phyloP scores from a whole-genome alignment of 2,888 invertebrate species.

The Lochmaea crataegi region DNA sequence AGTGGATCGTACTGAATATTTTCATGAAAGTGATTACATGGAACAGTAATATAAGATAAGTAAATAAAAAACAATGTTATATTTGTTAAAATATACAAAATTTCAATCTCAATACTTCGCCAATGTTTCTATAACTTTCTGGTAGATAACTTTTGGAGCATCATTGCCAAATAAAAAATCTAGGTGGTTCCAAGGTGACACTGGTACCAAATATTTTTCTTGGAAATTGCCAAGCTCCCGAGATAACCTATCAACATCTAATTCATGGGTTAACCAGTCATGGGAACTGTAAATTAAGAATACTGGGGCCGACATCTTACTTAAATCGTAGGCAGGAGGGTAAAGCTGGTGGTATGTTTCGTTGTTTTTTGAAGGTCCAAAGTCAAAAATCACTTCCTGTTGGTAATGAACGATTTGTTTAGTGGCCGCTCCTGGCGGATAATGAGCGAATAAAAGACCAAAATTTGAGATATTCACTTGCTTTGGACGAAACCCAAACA shows the following conservation, averaged over 20 bases:
- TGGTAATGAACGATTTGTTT: constrained; percentile 79
- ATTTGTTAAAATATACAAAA: not conserved
- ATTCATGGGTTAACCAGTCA: constrained; percentile 67
- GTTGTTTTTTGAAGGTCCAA: constrained; percentile 61
- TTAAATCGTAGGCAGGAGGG: constrained; percentile 65
- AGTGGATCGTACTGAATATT: too few species aligned
- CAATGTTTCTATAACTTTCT: constrained; percentile 52
- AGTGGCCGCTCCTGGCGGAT: constrained; percentile 66
- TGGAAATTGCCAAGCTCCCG: constrained; percentile 55
- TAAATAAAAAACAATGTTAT: not conserved
- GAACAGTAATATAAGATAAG: too few species aligned
- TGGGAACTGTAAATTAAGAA: constrained; percentile 66
- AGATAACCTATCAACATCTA: constrained; percentile 49
- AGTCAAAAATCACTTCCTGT: constrained; percentile 73
- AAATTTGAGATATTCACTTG: constrained; percentile 59
- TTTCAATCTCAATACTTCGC: not conserved
- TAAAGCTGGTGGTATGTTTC: constrained; percentile 55
- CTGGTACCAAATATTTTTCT: constrained; percentile 47
- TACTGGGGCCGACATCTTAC: constrained; percentile 63
- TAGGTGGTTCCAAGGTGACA: constrained; percentile 57
- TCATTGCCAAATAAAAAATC: constrained; percentile 58
- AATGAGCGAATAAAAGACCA: constrained; percentile 48
- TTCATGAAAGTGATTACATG: too few species aligned
- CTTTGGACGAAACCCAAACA: constrained; percentile 58
- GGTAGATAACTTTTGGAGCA: constrained; percentile 49